Conservation (phyloP, 1,140 invertebrate species). For the Colletes gigas region DNA sequence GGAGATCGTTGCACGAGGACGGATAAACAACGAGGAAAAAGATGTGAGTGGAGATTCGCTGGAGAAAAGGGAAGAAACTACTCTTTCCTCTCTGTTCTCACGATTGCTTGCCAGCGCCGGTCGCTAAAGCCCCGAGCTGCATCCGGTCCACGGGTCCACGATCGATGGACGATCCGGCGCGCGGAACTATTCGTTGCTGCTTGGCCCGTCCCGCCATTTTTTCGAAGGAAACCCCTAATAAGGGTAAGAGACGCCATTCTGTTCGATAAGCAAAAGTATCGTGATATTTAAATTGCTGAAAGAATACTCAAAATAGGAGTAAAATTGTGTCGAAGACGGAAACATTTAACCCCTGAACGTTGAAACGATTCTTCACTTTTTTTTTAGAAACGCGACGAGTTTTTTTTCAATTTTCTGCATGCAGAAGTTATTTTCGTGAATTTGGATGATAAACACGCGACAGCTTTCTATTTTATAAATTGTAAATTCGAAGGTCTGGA, state of each 20-base stretch:
- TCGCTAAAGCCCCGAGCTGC: conserved; percentile 59
- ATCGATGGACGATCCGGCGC: conserved; percentile 55
- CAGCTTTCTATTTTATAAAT: no score
- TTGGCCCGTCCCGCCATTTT: conserved; percentile 6
- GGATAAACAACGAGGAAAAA: conserved; percentile 29
- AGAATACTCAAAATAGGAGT: no score
- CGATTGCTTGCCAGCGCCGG: conserved; percentile 78
- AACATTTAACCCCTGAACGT: conserved; percentile 16
- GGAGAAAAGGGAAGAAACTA: conserved; percentile 63
- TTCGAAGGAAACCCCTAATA: background rate
- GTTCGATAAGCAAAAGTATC: background rate
- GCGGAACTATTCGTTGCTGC: conserved; percentile 74
- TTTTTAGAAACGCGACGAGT: no score
- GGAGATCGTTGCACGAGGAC: conserved; percentile 1
- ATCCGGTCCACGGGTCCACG: conserved; percentile 38
- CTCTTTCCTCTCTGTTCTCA: conserved; percentile 69
- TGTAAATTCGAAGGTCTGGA: no score
- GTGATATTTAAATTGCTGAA: no score
- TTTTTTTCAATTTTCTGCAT: no score
- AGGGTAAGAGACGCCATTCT: background rate
- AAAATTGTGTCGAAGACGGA: background rate
- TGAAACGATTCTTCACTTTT: no score
- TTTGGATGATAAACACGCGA: no score
- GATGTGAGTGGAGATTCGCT: conserved; percentile 51
- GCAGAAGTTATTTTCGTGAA: no score